phyloP scores from a whole-genome alignment of 1,140 invertebrate species.

The Scaptodrosophila lebanonensis region DNA sequence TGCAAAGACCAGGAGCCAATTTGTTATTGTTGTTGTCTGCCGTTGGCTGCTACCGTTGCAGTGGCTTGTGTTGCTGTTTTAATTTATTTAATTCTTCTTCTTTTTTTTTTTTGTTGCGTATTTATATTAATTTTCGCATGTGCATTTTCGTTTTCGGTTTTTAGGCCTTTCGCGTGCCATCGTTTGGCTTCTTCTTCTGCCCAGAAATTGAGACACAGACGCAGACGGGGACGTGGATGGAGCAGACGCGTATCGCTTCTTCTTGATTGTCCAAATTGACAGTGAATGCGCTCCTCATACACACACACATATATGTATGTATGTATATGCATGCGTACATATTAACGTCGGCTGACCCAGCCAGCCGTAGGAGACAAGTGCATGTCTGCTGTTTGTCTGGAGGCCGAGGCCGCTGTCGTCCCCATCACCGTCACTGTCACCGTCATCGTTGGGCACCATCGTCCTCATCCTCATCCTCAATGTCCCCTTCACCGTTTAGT shows the following conservation, averaged over 20 bases:
- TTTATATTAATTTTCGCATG: slow-evolving; percentile 64
- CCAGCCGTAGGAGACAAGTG: slow-evolving; percentile 56
- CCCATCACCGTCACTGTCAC: too few relatives aligned
- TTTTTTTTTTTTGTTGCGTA: not conserved
- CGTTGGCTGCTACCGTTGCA: slow-evolving; percentile 25
- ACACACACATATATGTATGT: not conserved
- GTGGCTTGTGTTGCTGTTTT: slow-evolving; percentile 3
- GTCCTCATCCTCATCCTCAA: not conserved
- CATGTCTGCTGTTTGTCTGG: slow-evolving; percentile 72
- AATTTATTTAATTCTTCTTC: not conserved
- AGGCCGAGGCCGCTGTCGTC: slow-evolving; percentile 28
- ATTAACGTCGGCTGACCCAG: slow-evolving; percentile 41
- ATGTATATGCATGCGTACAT: not conserved
- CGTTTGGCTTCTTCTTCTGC: slow-evolving; percentile 60
- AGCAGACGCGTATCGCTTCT: slow-evolving; percentile 58
- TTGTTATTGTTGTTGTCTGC: slow-evolving; percentile 66
- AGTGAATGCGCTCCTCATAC: slow-evolving; percentile 59
- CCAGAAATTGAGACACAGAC: slow-evolving; percentile 8
- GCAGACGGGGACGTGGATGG: not conserved
- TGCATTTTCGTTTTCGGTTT: slow-evolving; percentile 58
- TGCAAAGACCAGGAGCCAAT: slow-evolving; percentile 75
- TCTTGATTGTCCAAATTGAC: slow-evolving; percentile 76
- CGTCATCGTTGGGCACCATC: not conserved
- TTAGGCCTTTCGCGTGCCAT: slow-evolving; percentile 69
- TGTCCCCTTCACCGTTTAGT: too few relatives aligned